Percentiles rank a stretch among this genome's conserved stretches.
Evolutionary conservation across 2,113 vertebrate species (phyloP).

Genomic region (Lamprologus ornatipinnis): DNA sequence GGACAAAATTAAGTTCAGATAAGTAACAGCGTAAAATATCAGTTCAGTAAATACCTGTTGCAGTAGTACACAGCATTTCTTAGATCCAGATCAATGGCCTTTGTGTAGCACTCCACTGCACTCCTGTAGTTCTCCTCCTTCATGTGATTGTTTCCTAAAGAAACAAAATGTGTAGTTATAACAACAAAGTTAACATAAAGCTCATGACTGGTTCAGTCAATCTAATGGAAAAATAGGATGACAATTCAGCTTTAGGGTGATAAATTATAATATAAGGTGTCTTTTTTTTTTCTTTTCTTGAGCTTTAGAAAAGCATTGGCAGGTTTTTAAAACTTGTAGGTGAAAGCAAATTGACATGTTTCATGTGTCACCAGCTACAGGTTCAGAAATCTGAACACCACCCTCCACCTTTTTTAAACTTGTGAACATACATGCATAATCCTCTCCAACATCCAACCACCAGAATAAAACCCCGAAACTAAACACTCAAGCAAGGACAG

Average conservation of each 20-base stretch:
- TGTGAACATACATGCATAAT: background rate
- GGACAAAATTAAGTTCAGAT: background rate
- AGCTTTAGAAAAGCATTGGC: background rate
- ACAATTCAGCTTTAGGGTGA: background rate
- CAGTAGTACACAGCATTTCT: constrained; percentile 96
- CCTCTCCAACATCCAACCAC: background rate
- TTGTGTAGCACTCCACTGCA: constrained; percentile 90
- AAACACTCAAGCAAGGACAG: background rate
- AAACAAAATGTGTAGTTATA: background rate
- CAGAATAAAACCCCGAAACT: background rate
- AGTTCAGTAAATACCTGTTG: constrained; percentile 78
- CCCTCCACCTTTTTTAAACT: background rate
- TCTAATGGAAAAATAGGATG: background rate
- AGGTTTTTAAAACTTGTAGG: background rate
- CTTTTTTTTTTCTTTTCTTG: background rate
- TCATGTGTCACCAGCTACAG: background rate
- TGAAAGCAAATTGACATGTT: background rate
- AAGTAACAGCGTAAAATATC: background rate
- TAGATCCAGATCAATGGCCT: constrained; percentile 89
- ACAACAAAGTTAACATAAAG: background rate
- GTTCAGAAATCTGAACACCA: background rate
- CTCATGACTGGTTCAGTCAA: background rate
- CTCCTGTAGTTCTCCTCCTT: constrained; percentile 92
- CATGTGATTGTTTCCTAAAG: constrained; percentile 95
- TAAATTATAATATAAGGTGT: background rate